Base-by-base conservation (phyloP, 2,113 vertebrate genomes). In the Eleginops maclovinus region DNA sequence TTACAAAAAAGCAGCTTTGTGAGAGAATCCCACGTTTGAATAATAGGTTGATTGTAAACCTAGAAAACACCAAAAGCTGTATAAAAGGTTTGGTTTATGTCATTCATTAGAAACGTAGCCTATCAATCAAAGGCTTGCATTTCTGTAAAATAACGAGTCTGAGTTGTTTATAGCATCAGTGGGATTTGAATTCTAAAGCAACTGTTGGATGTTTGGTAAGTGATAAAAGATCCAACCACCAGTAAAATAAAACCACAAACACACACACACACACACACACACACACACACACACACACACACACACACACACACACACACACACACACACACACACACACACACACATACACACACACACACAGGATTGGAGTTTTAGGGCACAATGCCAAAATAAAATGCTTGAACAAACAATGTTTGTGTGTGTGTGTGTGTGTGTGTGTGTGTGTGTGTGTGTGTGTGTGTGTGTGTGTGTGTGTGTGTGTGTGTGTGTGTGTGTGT, bases 171-270 rank as follows among this genome's bases (percentile, higher is more conserved):
- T 31, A 74, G 46, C 3, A 11, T n/a, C 3, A 46, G 40, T 53
- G 62, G 2, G 54, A 46, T 78, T 65, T 76, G 46, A 16, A 28
- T 24, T 67, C 14, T 40, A 82, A 70, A 41, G 8, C 51, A 60
- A 80, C n/a, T 60, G 28, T 43, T 28, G 43, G 43, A 61, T 47
- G 16, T 1, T 3, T 47, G 28, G 46, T 69, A 54, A 83, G 78
- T 55, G 73, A 76, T 79, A 61, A 71, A 71, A 63, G 40, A 26
- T 77, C 12, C 44, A 67, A 28, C 40, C 50, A 22, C 16, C n/a
- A 1, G 68, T 50, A 28, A n/a, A 74, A 73, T 54, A 40, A 70
- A 78, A 72, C 4, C 31, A 51, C 68, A 82, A 65, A 60, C 73
- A 72, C 15, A 16, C 10, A 15, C 49, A 4, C 3, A 11, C 31